Evolutionary conservation across 2,113 vertebrate genomes (phyloP), one percentile per base, ranked within the genome.

Genomic region (Oplegnathus fasciatus): DNA sequence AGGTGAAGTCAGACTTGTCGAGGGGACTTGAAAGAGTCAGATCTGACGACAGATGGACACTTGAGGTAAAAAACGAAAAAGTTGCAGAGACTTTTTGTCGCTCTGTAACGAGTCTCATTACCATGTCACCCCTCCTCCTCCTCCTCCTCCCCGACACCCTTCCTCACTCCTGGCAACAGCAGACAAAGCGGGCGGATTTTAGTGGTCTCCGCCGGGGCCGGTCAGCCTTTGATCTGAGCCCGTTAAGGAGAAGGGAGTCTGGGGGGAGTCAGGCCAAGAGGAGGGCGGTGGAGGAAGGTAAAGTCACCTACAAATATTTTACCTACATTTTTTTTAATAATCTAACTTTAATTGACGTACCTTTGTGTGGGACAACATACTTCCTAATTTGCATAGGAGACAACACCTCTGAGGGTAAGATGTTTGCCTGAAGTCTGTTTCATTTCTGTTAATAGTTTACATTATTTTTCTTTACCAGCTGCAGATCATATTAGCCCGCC

Each of bases 141-240:
- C 46, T 15, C 72, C 80, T 8, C 66, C 78, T 44, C 69, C 83
- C 6, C 88, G 91, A 93, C 89, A 94, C 89, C 94, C 95, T 93
- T 92, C 86, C 94, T 94, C 91, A 68, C 93, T 96, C 96, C 95
- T 95, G 96, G 96, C 96, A 98, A 96, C 96, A 90, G 89, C 90
- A 90, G 89, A 97, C 96, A 97, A 97, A 96, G 94, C 94, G 69
- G 52, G 28, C 66, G 94, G 93, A 83, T 95, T 96, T 94, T 95
- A 93, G 93, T 70, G 37, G 92, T 93, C 92, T 95, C 95, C 83
- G 83, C 30, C 28, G 92, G 91, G 94, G 89, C 93, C 85, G 89
- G 75, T 69, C 74, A 80, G 91, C 85, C 94, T 96, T 97, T 97
- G 97, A 97, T 98, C 95, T 96, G 91, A 89, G 94, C 94, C 96